A percentile compares a stretch with the other conserved stretches of the same genome.
These are phyloP conservation scores for Machaerirhynchus nigripectus DNA, from an alignment of 2,113 vertebrate genomes.

Conservation along the genomic window DNA sequence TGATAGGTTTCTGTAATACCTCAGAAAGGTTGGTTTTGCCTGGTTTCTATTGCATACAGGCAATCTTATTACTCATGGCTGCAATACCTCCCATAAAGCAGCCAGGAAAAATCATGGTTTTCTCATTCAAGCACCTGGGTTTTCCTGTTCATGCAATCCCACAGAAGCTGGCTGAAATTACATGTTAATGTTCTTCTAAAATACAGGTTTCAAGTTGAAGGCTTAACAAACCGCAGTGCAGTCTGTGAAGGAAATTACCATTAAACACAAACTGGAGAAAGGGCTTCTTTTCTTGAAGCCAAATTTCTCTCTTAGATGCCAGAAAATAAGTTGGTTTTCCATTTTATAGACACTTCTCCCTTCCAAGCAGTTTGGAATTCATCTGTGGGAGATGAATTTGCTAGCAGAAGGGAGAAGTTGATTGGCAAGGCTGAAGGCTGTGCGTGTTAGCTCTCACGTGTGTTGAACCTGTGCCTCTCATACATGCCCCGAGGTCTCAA, in stretches of 20 bases:
- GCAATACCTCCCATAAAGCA: not conserved
- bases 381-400: not conserved
- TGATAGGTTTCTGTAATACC: not conserved
- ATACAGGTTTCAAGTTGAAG: not conserved
- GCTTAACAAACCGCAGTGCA: not conserved
- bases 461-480: not conserved
- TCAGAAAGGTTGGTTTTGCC: not conserved
- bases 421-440: not conserved
- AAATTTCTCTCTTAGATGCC: not conserved
- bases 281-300: not conserved
- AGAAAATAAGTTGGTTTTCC: not conserved
- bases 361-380: not conserved
- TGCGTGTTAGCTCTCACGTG: not conserved
- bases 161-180: not conserved
- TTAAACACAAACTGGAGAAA: not conserved
- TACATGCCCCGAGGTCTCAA: rapidly evolving
- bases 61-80: not conserved
- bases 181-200: not conserved
- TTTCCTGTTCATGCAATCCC: not conserved
- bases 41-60: not conserved
- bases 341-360: not conserved
- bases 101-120: not conserved
- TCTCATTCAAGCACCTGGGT: not conserved
- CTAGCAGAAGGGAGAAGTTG: not conserved
- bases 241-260: not conserved